Evolutionary conservation across 2,113 vertebrate species (phyloP).

Genomic region (Rhinichthys klamathensis): DNA sequence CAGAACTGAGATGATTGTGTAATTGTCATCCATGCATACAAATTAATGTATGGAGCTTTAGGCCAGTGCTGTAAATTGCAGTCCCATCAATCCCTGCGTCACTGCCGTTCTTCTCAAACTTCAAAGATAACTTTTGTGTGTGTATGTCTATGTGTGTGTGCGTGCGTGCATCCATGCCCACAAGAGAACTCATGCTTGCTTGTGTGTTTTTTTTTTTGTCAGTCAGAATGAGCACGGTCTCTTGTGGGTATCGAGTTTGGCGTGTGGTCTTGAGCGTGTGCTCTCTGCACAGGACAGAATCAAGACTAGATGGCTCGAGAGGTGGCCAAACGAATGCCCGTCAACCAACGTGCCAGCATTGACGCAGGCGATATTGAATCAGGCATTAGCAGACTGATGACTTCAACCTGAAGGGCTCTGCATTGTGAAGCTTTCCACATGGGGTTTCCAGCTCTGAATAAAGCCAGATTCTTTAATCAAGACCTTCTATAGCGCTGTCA

Average conservation of each 20-base stretch:
- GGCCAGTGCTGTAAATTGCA: not conserved
- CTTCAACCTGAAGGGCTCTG: constrained; percentile 33
- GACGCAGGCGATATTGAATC: constrained; percentile 55
- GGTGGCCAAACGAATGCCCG: constrained; percentile 41
- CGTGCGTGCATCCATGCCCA: too few species aligned
- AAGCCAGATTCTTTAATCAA: constrained; percentile 22
- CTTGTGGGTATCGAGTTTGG: not conserved
- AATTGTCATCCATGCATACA: not conserved
- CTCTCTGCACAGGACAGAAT: constrained; percentile 43
- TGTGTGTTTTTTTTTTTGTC: not conserved
- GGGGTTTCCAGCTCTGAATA: constrained; percentile 16
- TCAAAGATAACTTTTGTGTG: not conserved
- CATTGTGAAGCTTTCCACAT: constrained; percentile 25
- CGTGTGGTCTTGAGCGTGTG: constrained; percentile 5
- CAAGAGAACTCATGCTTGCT: not conserved
- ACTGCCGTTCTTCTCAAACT: not conserved
- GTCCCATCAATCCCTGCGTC: not conserved
- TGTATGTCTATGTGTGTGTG: too few species aligned
- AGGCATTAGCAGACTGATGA: constrained; percentile 27
- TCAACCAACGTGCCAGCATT: constrained; percentile 18
- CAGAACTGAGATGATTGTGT: not conserved
- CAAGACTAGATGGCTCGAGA: constrained; percentile 9
- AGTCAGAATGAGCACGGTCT: not conserved
- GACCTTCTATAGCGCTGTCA: constrained; percentile 6
- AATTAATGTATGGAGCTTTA: not conserved